Base-by-base conservation (phyloP, 1,140 invertebrate species). In the Acyrthosiphon pisum region DNA sequence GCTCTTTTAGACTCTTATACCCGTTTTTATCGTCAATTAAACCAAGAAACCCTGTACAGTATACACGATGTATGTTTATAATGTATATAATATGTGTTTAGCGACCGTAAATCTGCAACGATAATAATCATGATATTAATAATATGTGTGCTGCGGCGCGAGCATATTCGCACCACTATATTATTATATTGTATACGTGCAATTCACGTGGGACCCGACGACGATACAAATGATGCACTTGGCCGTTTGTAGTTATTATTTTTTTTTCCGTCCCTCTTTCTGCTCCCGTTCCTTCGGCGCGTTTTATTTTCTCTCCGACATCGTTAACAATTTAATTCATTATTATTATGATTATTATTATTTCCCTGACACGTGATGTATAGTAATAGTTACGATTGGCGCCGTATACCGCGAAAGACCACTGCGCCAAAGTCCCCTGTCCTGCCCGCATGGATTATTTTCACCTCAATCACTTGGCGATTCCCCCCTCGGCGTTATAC, bases 21-120 rank as follows among this genome's bases (percentile, higher is more conserved):
- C 20, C 7, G 50, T 89, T 89, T 53, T 89, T 56, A 56, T 89
- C 48, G 88, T 56, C 88, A 56, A 89, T 89, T 89, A 89, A 89
- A 89, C 87, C 20, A 35, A 89, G 87, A 50, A 56, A 88, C 87
- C 48, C 30, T 37, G 20, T 30, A 30, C 84, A 44, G 11, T 44
- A 41, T 44, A 26, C 41, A 44, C 81, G 35, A 84, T 84, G 23
- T 41, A 84, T 44, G 8, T n/a, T 11, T n/a, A 11, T 68, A 68
- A n/a, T n/a, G n/a, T 76, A n/a, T 76, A 76, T 35, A 76, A n/a
- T 76, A 76, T 76, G n/a, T 76, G 60, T 76, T 76, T 76, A 76
- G 48, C 11, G 35, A 56, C 50, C 88, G 23, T 89, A 89, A 89
- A 89, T 89, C 88, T 50, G 26, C 88, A 23, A 37, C 86, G 86